A percentile compares a stretch with the other conserved stretches of the same genome.
These are phyloP conservation scores for Circaetus cinerascens DNA, from an alignment of 2,113 vertebrate genomes.

Conservation along the genomic window DNA sequence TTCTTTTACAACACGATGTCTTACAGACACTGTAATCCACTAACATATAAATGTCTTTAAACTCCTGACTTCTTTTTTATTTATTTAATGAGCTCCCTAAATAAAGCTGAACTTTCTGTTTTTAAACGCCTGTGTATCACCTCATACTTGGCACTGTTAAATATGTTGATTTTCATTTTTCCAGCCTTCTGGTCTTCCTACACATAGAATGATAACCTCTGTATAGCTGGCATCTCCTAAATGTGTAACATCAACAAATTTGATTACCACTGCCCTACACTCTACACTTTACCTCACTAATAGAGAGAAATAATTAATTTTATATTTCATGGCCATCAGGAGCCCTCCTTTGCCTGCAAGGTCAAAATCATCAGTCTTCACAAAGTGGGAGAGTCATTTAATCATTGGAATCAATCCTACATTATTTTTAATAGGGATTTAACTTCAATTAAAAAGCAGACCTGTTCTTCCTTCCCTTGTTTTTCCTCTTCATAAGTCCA, in stretches of 20 bases:
- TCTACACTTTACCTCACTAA: background rate
- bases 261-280: background rate
- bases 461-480: background rate
- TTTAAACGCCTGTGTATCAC: background rate
- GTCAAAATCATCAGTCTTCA: background rate
- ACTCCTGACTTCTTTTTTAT: background rate
- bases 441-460: background rate
- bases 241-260: background rate
- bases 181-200: background rate
- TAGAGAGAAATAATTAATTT: background rate
- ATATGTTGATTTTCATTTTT: background rate
- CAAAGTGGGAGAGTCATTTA: background rate
- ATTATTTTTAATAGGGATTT: background rate
- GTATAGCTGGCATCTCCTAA: background rate
- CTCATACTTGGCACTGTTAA: background rate
- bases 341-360: background rate
- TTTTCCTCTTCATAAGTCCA: background rate
- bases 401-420: background rate
- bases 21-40: background rate
- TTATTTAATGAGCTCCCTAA: background rate
- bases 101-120: background rate
- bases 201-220: accelerated
- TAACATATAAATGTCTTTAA: background rate
- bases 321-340: background rate
- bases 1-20: background rate